phyloP scores from a whole-genome alignment of 2,113 vertebrate genomes.

The Dromaius novaehollandiae region DNA sequence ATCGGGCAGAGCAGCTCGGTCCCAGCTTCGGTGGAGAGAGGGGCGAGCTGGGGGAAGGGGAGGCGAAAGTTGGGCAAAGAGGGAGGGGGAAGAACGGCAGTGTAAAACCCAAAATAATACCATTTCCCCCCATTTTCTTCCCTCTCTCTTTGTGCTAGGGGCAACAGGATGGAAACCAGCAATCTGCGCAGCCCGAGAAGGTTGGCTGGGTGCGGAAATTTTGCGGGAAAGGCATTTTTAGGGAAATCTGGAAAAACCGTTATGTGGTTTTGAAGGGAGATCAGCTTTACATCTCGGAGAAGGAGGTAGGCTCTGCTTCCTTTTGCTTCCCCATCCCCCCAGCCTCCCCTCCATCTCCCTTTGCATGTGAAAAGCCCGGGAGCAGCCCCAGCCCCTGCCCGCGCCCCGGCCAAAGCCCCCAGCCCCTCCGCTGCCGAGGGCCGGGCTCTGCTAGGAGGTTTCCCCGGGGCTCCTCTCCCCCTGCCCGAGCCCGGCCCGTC shows the following conservation, averaged over 20 bases:
- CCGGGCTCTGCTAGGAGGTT: not conserved
- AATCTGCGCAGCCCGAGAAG: conserved; percentile 84
- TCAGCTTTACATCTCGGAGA: conserved; percentile 92
- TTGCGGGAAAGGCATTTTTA: conserved; percentile 93
- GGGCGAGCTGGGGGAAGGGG: not conserved
- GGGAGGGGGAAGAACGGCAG: not conserved
- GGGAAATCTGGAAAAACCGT: conserved; percentile 97
- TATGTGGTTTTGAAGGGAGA: conserved; percentile 90
- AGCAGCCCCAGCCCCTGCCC: not conserved
- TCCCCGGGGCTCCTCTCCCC: not conserved
- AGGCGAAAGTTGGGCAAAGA: conserved; percentile 25
- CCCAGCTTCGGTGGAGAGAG: not conserved
- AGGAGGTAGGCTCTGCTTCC: conserved; percentile 84
- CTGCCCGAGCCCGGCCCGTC: not conserved
- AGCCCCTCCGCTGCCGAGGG: not conserved
- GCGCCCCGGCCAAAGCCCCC: not conserved
- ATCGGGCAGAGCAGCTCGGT: not conserved
- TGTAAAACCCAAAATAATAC: not conserved
- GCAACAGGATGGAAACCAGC: conserved; percentile 81
- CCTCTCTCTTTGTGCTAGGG: conserved; percentile 74
- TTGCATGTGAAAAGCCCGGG: not conserved
- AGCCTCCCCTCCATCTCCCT: not conserved
- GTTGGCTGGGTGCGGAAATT: conserved; percentile 96
- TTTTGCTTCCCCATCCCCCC: conserved; percentile 7
- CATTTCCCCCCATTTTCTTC: not conserved